Percentiles rank a stretch among this genome's conserved stretches.
Evolutionary conservation across 1,140 invertebrate genomes (phyloP).

Genomic region (Zaprionus kolodkinae): DNA sequence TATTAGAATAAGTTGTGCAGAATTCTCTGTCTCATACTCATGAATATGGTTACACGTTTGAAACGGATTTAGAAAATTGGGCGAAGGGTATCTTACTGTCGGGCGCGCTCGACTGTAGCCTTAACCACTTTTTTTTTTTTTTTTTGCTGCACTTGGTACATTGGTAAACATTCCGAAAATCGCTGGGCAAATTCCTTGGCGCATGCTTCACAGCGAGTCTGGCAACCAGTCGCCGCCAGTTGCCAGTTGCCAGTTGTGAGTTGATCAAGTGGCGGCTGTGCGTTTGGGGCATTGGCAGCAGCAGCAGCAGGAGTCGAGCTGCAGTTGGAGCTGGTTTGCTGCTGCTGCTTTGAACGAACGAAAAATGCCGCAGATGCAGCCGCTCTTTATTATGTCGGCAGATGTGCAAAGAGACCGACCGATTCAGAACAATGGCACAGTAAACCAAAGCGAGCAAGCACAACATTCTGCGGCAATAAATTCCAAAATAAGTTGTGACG

Average conservation of each 20-base stretch:
- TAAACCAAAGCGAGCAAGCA: conserved; percentile 63
- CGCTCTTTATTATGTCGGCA: conserved; percentile 71
- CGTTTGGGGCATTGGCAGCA: conserved; percentile 56
- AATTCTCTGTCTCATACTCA: too few relatives aligned
- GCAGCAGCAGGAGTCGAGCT: conserved; percentile 50
- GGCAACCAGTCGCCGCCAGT: conserved; percentile 33
- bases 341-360: neutral
- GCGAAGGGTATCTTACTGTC: too few relatives aligned
- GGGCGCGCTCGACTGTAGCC: too few relatives aligned
- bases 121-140: too few relatives aligned
- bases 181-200: conserved; percentile 76
- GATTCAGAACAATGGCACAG: conserved; percentile 72
- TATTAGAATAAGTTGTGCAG: too few relatives aligned
- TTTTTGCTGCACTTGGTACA: conserved; percentile 59
- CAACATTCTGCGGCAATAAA: conserved; percentile 54
- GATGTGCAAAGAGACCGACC: conserved; percentile 62
- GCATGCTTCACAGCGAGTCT: conserved; percentile 68
- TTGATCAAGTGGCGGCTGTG: conserved; percentile 62
- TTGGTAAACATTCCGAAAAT: conserved; percentile 77
- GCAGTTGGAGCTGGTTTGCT: neutral
- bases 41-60: too few relatives aligned
- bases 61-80: too few relatives aligned
- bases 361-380: conserved; percentile 50
- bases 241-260: conserved; percentile 10
- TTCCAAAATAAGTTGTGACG: conserved; percentile 64